phyloP scores from a whole-genome alignment of 2,888 invertebrate species.

The Trissolcus brochymenae region DNA sequence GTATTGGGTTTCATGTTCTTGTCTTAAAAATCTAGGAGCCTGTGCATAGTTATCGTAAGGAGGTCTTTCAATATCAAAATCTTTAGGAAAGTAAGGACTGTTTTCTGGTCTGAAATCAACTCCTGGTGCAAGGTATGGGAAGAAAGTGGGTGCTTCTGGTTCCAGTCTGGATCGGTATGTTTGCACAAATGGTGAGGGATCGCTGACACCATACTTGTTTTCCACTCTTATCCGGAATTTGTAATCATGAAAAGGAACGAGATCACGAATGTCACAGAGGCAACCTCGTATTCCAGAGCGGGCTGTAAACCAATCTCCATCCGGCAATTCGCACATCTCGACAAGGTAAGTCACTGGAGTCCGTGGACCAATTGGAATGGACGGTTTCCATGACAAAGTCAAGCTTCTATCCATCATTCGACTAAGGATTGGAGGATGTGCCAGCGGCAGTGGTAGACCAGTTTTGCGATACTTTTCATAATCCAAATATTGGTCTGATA shows the following conservation, averaged over 20 bases:
- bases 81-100: slow-evolving; percentile 92
- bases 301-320: slow-evolving; percentile 94
- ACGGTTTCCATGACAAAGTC: slow-evolving; percentile 95
- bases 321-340: slow-evolving; percentile 94
- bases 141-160: slow-evolving; percentile 87
- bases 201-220: slow-evolving; percentile 96
- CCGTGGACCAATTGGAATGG: slow-evolving; percentile 90
- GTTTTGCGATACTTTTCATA: slow-evolving; percentile 89
- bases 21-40: slow-evolving; percentile 90
- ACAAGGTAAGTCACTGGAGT: slow-evolving; percentile 95
- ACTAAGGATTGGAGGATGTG: slow-evolving; percentile 94
- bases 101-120: slow-evolving; percentile 90
- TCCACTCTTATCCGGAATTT: slow-evolving; percentile 96
- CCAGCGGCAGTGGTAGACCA: slow-evolving; percentile 90
- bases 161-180: slow-evolving; percentile 88
- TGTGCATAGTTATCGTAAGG: slow-evolving; percentile 90
- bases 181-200: slow-evolving; percentile 93
- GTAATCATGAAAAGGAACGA: slow-evolving; percentile 96
- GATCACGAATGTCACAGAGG: slow-evolving; percentile 90
- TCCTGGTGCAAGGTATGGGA: slow-evolving; percentile 87
- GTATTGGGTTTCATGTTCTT: slow-evolving; percentile 91
- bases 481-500: slow-evolving; percentile 88
- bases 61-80: slow-evolving; percentile 92
- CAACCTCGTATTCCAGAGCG: slow-evolving; percentile 91
- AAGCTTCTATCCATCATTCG: slow-evolving; percentile 93